Base-by-base conservation (phyloP, 1,140 invertebrate genomes). In the Delia radicum region DNA sequence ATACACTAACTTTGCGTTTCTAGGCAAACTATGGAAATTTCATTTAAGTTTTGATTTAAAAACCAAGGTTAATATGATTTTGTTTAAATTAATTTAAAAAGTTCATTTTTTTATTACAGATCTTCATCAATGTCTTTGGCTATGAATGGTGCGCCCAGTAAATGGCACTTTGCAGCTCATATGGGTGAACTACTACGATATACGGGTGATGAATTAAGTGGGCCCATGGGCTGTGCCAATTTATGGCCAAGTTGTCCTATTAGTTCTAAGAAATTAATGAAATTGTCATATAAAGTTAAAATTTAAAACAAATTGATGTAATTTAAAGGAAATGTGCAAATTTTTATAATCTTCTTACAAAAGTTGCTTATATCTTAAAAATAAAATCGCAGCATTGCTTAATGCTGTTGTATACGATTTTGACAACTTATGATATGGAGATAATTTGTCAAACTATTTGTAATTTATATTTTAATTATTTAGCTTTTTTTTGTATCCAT, bases 121-220 rank as follows among this genome's bases (percentile, higher is more conserved):
- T 77, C 76, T 13, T 89, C 90, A 78, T 90, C 89, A 3, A 82
- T 86, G 81, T 84, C 85, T 74, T 79, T 85, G 82, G 83, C 82
- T 71, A 85, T 81, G 81, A 84, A 84, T 77, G 79, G 77, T 76
- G 76, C 92, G 5, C 80, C 92, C 0, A 93, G 93, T 26, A 91
- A 91, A 80, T 94, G 93, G 85, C 93, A 94, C 83, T 94, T 93
- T 83, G 93, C 93, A 0, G 93, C 93, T 6, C 93, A 94, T 82
- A 94, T 94, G 93, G 93, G 93, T 73, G 93, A 94, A 86, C 85
- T 94, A 62, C 91, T 94, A 71, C 80, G 80, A 4, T 81, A 82
- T 37, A 85, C 85, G 0, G 78, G 79, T 1, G 85, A 86, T 74
- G 78, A 81, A 62, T 77, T 82, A 15, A 84, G 85, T 33, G 85